Percentiles rank a stretch among this genome's conserved stretches.
Evolutionary conservation across 2,888 invertebrate genomes (phyloP).

Genomic region (Phania funesta): DNA sequence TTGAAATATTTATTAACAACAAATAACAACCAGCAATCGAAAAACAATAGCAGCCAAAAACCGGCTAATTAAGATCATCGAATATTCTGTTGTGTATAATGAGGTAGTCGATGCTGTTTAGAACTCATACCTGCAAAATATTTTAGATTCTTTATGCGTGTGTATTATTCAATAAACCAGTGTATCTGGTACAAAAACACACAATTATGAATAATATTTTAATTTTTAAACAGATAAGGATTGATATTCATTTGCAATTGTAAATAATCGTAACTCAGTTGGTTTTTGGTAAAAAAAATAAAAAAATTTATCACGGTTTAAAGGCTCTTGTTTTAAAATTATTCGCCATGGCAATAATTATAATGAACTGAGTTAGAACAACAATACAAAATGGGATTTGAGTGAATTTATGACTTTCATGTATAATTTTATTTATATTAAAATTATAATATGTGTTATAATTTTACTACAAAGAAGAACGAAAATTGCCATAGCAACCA

Average conservation of each 20-base stretch:
- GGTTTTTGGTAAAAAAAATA: neutral
- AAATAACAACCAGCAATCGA: neutral
- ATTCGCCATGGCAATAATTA: slow-evolving; percentile 9
- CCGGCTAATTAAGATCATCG: slow-evolving; percentile 33
- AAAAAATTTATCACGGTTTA: neutral
- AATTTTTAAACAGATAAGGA: slow-evolving; percentile 26
- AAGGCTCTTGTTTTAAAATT: neutral
- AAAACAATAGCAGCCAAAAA: neutral
- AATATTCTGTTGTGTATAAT: slow-evolving; percentile 10
- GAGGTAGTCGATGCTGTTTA: slow-evolving; percentile 1
- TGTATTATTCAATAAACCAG: slow-evolving; percentile 23
- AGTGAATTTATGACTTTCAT: neutral
- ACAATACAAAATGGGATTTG: neutral
- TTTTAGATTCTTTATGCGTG: neutral
- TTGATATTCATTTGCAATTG: slow-evolving; percentile 30
- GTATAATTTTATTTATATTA: too few relatives aligned
- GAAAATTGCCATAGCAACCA: too few relatives aligned
- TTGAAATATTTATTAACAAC: slow-evolving; percentile 24
- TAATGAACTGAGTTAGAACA: neutral
- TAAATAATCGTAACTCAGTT: slow-evolving; percentile 23
- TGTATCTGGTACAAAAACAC: neutral
- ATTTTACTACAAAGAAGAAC: too few relatives aligned
- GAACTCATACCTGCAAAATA: slow-evolving; percentile 20
- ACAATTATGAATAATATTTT: slow-evolving; percentile 23
- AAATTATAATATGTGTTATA: too few relatives aligned